Evolutionary conservation across 1,140 invertebrate genomes (phyloP).

Genomic region (Drosophila subobscura): DNA sequence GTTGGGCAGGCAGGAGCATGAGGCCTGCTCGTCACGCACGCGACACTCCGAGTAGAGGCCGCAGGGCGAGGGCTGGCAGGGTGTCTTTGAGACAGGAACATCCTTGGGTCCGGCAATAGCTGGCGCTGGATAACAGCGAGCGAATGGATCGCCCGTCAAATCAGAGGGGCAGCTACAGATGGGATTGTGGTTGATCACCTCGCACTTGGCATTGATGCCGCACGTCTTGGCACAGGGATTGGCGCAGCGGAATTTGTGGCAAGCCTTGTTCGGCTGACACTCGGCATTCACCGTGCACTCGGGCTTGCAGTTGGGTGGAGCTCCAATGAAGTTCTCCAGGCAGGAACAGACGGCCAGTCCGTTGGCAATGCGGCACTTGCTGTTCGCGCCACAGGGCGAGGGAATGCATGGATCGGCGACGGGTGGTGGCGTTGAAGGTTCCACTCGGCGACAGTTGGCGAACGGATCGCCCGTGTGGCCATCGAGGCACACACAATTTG

Average conservation of each 20-base stretch:
- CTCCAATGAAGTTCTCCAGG: constrained; percentile 88
- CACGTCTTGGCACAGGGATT: constrained; percentile 89
- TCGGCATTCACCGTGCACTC: constrained; percentile 90
- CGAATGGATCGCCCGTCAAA: constrained; percentile 90
- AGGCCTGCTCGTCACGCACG: constrained; percentile 86
- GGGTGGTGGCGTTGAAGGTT: constrained; percentile 86
- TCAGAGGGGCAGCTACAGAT: constrained; percentile 89
- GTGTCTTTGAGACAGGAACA: constrained; percentile 85
- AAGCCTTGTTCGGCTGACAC: constrained; percentile 88
- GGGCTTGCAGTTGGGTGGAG: constrained; percentile 88
- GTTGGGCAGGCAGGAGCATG: constrained; percentile 90
- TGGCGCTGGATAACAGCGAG: constrained; percentile 85
- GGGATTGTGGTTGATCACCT: constrained; percentile 90
- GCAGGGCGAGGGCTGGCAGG: constrained; percentile 91
- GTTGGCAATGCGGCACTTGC: constrained; percentile 88
- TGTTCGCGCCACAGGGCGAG: constrained; percentile 92
- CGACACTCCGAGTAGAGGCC: constrained; percentile 90
- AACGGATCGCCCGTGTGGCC: constrained; percentile 92
- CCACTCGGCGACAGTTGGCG: constrained; percentile 87
- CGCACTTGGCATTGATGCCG: constrained; percentile 88
- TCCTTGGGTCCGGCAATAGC: constrained; percentile 67
- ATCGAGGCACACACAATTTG: constrained; percentile 89
- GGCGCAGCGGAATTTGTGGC: constrained; percentile 89
- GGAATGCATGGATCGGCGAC: constrained; percentile 87
- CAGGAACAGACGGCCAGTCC: constrained; percentile 92